These are phyloP conservation scores for Dromius quadrimaculatus DNA, from an alignment of 2,888 invertebrate genomes.

Conservation along the genomic window DNA sequence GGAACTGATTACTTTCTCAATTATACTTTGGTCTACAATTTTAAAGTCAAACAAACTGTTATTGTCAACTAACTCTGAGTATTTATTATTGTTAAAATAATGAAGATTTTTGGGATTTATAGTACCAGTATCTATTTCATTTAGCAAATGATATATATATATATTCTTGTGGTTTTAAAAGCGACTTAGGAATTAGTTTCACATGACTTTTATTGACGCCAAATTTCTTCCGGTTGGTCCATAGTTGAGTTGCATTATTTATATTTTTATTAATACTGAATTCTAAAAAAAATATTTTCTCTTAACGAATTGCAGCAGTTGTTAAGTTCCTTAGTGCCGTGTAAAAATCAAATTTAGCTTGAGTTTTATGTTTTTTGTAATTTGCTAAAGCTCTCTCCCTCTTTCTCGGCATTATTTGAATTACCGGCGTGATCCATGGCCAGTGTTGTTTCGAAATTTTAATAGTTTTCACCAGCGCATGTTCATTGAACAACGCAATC, in stretches of 20 bases:
- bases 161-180: neutral
- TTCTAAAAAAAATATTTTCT: too few relatives aligned
- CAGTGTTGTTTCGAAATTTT: too few relatives aligned
- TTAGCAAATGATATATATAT: neutral
- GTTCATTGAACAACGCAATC: too few relatives aligned
- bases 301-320: too few relatives aligned
- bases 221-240: neutral
- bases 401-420: too few relatives aligned
- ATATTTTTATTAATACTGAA: neutral
- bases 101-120: neutral
- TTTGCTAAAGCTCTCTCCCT: too few relatives aligned
- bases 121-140: constrained; percentile 1
- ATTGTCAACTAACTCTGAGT: neutral
- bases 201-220: neutral
- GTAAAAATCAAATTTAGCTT: too few relatives aligned
- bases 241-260: neutral
- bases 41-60: neutral
- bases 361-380: too few relatives aligned
- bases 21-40: neutral
- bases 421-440: too few relatives aligned
- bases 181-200: neutral
- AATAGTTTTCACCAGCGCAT: too few relatives aligned
- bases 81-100: constrained; percentile 1
- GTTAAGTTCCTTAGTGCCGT: too few relatives aligned
- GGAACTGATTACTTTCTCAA: neutral